Percentiles rank a stretch among this genome's conserved stretches.
Conservation (phyloP, 1,140 invertebrate genomes). For the Cotesia glomerata region DNA sequence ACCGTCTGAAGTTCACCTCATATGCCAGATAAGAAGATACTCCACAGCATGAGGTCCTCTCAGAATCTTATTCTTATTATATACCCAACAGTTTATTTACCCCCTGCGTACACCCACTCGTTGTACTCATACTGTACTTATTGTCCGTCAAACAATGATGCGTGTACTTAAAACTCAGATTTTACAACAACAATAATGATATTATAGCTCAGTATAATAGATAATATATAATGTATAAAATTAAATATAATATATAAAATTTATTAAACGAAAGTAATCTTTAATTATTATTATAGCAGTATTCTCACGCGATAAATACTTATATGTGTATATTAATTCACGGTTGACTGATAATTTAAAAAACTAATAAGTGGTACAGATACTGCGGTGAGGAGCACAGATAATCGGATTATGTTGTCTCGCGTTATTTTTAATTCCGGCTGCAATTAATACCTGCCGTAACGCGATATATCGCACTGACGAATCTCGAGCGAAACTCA, state of each 20-base stretch:
- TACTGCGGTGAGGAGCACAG: conserved; percentile 9
- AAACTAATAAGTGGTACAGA: too few species aligned
- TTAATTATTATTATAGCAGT: too few species aligned
- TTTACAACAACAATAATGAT: background rate
- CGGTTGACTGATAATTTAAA: too few species aligned
- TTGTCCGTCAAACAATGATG: background rate
- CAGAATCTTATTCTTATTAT: background rate
- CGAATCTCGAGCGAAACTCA: conserved; percentile 29
- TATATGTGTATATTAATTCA: too few species aligned
- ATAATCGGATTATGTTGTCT: conserved; percentile 50
- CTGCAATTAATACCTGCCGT: conserved; percentile 42
- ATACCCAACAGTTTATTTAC: conserved; percentile 19
- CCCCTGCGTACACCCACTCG: conserved; percentile 14
- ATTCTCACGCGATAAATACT: too few species aligned
- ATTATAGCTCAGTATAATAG: too few species aligned
- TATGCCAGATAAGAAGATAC: conserved; percentile 3
- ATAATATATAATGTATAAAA: background rate
- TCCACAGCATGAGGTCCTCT: conserved; percentile 22
- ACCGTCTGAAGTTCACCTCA: background rate
- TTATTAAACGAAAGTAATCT: too few species aligned
- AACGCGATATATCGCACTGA: conserved; percentile 37
- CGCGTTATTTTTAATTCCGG: conserved; percentile 46
- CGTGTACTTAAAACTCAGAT: background rate
- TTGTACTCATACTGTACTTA: conserved; percentile 11
- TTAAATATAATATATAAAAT: too few species aligned